Evolutionary conservation across 37 sponge, comb jelly and placozoan species (phyloP), one percentile per base, ranked within the genome.

Genomic region (Diacarnus erythraeanus): DNA sequence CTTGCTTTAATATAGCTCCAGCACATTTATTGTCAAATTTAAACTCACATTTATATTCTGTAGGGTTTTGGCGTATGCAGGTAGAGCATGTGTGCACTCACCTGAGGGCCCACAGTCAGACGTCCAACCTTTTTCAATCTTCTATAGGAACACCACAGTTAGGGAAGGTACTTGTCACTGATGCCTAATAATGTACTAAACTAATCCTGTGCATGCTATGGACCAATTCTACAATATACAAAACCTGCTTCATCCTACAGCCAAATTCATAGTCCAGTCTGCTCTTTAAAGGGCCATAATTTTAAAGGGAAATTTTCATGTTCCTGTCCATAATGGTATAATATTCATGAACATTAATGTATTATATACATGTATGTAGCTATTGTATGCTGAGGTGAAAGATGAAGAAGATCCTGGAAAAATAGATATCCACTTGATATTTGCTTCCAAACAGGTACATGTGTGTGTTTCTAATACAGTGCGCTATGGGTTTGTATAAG

Each of bases 61-160:
- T 65, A 90, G 91, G 94, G n/a, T 76, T 80, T 25, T 94, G 94
- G 94, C 78, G 94, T 40, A 74, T 83, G 74, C 94, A 94, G 42
- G 61, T 90, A 51, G 91, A 94, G 31, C 94, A 94, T 38, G 33
- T 90, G 0, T 80, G 81, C 35, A n/a, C 77, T 9, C 94, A 94
- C 54, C 37, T 94, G 58, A 87, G 64, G 57, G 85, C 85, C 12
- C 64, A 94, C 42, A 30, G 86, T 6, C 75, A 69, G 0, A 71
- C 72, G 37, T 84, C 70, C 25, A 12, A 30, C 2, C 82, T 84
- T 26, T 90, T 94, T 29, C 91, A 87, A 74, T 58, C 68, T 27
- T 34, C 57, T 31, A 84, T 94, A 51, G 88, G 91, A 57, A 26
- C 56, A 21, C 84, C 72, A 22, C 84, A 82, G 26, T 69, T 93